Percentiles rank a stretch among this genome's conserved stretches.
Evolutionary conservation across 2,888 invertebrate species (phyloP).

Genomic region (Luperina testacea): DNA sequence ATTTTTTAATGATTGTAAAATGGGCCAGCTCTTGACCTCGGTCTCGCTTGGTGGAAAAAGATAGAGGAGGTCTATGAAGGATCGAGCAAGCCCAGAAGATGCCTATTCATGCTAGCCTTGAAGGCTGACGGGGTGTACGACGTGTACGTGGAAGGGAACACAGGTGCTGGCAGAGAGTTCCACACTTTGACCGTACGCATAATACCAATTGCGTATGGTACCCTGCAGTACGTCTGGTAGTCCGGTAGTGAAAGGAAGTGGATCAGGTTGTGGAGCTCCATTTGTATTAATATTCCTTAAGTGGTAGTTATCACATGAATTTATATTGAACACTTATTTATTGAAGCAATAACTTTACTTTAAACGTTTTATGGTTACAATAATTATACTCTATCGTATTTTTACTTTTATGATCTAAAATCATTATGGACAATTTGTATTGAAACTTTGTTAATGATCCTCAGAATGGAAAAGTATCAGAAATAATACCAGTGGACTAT

Average conservation of each 20-base stretch:
- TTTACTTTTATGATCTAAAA: no score
- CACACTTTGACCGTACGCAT: not conserved
- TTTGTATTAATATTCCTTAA: not conserved
- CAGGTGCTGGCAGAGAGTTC: not conserved
- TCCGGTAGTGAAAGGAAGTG: not conserved
- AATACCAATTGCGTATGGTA: not conserved
- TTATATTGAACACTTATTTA: not conserved
- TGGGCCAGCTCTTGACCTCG: not conserved
- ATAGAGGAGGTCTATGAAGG: no score
- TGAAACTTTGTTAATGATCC: not conserved
- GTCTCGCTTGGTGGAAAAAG: not conserved
- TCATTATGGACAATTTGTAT: not conserved
- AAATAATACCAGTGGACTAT: constrained; percentile 75
- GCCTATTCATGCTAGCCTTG: not conserved
- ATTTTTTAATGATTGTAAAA: not conserved
- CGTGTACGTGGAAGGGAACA: not conserved
- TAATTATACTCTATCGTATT: not conserved
- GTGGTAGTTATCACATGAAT: not conserved
- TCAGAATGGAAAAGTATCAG: constrained; percentile 70
- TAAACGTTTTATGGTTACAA: not conserved
- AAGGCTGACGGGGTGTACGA: not conserved
- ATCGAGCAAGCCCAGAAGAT: not conserved
- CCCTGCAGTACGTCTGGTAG: not conserved
- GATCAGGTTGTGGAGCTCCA: not conserved
- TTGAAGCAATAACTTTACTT: not conserved